phyloP scores from a whole-genome alignment of 2,113 vertebrate species.

The Hemichromis elongatus region DNA sequence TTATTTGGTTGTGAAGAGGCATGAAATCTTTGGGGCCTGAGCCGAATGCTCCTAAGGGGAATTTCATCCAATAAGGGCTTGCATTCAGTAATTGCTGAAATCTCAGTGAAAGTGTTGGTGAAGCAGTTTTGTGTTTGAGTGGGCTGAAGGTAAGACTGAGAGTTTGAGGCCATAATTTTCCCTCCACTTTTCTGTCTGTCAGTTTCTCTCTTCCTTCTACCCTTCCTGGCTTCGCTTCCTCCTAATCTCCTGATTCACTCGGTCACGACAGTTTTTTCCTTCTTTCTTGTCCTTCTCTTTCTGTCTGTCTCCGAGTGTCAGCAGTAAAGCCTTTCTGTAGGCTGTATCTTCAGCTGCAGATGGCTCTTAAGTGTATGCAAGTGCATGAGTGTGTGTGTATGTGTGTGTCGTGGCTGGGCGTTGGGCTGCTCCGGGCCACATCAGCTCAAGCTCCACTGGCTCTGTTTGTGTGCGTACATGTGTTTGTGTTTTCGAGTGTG shows the following conservation, averaged over 20 bases:
- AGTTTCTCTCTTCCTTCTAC: background rate
- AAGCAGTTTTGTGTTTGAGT: constrained; percentile 32
- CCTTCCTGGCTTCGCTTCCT: background rate
- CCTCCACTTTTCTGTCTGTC: background rate
- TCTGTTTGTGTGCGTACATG: constrained; percentile 58
- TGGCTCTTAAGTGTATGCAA: constrained; percentile 51
- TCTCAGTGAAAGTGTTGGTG: constrained; percentile 20
- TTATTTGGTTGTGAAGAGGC: background rate
- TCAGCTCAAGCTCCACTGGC: constrained; percentile 67
- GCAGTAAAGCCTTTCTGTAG: constrained; percentile 58
- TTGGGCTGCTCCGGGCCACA: constrained; percentile 61
- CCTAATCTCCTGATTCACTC: constrained; percentile 19
- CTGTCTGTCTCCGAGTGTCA: constrained; percentile 47
- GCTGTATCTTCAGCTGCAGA: constrained; percentile 66
- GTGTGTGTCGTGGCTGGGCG: constrained; percentile 33
- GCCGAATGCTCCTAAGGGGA: background rate
- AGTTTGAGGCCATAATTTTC: background rate
- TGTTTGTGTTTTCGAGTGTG: constrained; percentile 62
- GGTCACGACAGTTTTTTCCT: constrained; percentile 15
- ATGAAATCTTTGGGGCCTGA: background rate
- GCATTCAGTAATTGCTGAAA: background rate
- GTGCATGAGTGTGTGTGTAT: background rate
- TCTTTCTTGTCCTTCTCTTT: constrained; percentile 13
- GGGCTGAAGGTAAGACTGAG: constrained; percentile 13
- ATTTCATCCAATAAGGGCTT: background rate